phyloP scores from a whole-genome alignment of 1,140 invertebrate species.

The Drosophila baimaii region DNA sequence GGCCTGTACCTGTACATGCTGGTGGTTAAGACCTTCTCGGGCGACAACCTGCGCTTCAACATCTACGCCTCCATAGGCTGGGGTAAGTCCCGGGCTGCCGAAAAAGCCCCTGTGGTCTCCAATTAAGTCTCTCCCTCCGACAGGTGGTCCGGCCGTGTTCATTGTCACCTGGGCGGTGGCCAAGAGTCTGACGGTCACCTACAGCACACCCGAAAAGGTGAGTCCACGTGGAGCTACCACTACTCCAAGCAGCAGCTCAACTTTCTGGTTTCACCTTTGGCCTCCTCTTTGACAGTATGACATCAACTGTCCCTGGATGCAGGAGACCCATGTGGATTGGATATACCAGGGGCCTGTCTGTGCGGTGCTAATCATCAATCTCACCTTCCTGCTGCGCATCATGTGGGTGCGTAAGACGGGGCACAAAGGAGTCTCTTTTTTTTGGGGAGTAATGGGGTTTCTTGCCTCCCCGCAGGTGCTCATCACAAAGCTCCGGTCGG shows the following conservation, averaged over 20 bases:
- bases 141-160: slow-evolving; percentile 89
- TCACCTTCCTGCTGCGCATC: slow-evolving; percentile 94
- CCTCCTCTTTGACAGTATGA: slow-evolving; percentile 56
- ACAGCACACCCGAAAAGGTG: slow-evolving; percentile 61
- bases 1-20: slow-evolving; percentile 97
- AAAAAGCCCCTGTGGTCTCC: slow-evolving; percentile 9
- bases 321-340: slow-evolving; percentile 90
- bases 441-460: neutral
- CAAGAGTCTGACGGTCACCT: slow-evolving; percentile 85
- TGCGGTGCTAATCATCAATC: slow-evolving; percentile 91
- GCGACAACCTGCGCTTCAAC: slow-evolving; percentile 94
- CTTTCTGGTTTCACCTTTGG: slow-evolving; percentile 29
- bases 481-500: slow-evolving; percentile 95
- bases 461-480: slow-evolving; percentile 87
- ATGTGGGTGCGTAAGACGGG: slow-evolving; percentile 91
- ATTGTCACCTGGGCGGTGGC: slow-evolving; percentile 89
- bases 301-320: slow-evolving; percentile 89
- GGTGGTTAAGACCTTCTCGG: slow-evolving; percentile 95
- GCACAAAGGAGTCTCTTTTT: neutral
- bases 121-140: slow-evolving; percentile 41
- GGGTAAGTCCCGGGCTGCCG: slow-evolving; percentile 90
- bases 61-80: slow-evolving; percentile 96
- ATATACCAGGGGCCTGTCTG: slow-evolving; percentile 91
- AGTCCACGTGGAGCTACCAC: neutral
- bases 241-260: neutral